Evolutionary conservation across 2,888 invertebrate species (phyloP).

Genomic region (Sinohyriopsis cumingii): DNA sequence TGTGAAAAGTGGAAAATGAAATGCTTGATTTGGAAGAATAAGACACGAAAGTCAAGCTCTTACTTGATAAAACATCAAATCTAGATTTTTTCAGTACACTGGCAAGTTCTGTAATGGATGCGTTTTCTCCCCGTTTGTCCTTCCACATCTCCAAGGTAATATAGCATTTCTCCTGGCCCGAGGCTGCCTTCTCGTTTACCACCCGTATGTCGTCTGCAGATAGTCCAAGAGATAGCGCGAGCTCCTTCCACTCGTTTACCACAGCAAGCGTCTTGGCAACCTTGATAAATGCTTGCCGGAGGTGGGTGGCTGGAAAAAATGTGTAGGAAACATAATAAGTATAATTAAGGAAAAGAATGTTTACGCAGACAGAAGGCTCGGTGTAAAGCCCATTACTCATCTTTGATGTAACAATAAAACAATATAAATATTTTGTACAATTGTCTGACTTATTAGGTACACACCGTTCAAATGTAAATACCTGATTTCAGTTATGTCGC

Average conservation of each 20-base stretch:
- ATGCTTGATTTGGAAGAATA: no score
- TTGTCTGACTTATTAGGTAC: no score
- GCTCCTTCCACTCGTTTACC: constrained; percentile 51
- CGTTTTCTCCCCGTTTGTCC: constrained; percentile 38
- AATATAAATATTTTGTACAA: no score
- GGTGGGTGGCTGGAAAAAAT: constrained; percentile 44
- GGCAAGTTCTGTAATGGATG: constrained; percentile 41
- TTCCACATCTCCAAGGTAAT: constrained; percentile 56
- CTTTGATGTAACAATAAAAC: no score
- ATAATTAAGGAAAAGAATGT: no score
- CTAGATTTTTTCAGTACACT: constrained; percentile 38
- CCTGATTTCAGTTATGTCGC: no score
- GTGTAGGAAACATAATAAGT: no score
- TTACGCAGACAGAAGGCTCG: no score
- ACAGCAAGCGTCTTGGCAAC: constrained; percentile 54
- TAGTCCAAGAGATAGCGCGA: constrained; percentile 54
- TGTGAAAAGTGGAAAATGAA: no score
- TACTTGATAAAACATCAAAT: constrained; percentile 47
- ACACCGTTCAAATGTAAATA: no score
- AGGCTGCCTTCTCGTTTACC: constrained; percentile 46
- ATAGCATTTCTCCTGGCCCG: constrained; percentile 56
- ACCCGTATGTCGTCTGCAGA: constrained; percentile 44
- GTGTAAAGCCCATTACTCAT: no score
- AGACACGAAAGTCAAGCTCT: constrained; percentile 6
- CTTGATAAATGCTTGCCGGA: constrained; percentile 58